Percentiles rank a stretch among this genome's conserved stretches.
These are phyloP conservation scores for Ammodytes marinus DNA, from an alignment of 2,113 vertebrate species.

Conservation along the genomic window DNA sequence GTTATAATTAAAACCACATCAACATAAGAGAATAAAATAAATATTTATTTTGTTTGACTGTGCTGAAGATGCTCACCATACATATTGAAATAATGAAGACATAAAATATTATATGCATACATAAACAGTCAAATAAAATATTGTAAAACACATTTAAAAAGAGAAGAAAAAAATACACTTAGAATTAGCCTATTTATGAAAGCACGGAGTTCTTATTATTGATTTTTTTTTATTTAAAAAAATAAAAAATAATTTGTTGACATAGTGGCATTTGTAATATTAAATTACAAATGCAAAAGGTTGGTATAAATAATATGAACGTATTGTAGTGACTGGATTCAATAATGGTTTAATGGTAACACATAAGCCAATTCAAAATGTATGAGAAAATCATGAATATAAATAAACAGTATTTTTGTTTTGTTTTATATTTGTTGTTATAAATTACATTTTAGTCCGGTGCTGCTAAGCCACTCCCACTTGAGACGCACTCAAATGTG, in stretches of 20 bases:
- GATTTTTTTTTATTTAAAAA: too few species aligned
- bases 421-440: neutral
- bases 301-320: neutral
- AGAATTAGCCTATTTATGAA: neutral
- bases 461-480: neutral
- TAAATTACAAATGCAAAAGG: neutral
- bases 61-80: neutral
- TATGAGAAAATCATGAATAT: neutral
- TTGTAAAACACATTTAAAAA: neutral
- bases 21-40: neutral
- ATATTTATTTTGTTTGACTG: neutral
- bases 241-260: too few species aligned
- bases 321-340: too few species aligned
- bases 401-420: neutral
- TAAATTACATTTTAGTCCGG: too few species aligned
- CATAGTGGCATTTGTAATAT: neutral
- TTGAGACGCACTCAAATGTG: neutral
- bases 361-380: neutral
- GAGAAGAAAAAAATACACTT: neutral
- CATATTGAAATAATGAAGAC: neutral
- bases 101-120: neutral
- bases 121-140: neutral
- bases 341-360: neutral
- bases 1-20: neutral
- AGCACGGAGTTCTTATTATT: neutral